Percentiles rank a stretch among this genome's conserved stretches.
phyloP scores from a whole-genome alignment of 2,113 vertebrate species.

The Phylloscopus trochilus region DNA sequence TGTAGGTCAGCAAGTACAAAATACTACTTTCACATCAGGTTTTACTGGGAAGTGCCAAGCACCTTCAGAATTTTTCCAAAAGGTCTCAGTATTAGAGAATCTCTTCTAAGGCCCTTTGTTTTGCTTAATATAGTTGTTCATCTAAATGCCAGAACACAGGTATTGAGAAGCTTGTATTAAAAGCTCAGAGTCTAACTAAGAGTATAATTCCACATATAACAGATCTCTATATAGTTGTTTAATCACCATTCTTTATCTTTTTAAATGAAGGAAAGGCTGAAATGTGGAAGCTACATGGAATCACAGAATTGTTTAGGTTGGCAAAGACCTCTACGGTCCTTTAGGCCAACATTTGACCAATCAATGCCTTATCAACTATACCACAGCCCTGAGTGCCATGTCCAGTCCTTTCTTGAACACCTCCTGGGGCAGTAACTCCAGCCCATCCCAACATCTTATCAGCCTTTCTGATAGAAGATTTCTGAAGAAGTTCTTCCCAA shows the following conservation, averaged over 20 bases:
- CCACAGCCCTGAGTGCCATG: background rate
- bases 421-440: fast-evolving
- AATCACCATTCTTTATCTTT: background rate
- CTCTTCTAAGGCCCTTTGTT: no score
- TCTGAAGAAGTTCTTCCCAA: background rate
- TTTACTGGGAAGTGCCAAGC: no score
- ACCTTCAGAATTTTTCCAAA: no score
- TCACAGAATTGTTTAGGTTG: background rate
- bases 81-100: no score
- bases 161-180: no score
- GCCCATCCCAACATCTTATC: background rate
- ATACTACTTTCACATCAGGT: no score
- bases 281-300: background rate
- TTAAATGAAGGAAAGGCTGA: background rate
- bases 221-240: background rate
- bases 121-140: no score
- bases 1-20: no score
- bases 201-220: background rate
- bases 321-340: background rate
- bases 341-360: background rate
- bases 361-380: background rate
- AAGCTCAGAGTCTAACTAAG: no score
- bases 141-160: no score
- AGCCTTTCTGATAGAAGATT: background rate
- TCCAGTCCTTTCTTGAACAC: background rate